Conservation (phyloP, 2,797 vertebrate species). For the Spea hammondii region DNA sequence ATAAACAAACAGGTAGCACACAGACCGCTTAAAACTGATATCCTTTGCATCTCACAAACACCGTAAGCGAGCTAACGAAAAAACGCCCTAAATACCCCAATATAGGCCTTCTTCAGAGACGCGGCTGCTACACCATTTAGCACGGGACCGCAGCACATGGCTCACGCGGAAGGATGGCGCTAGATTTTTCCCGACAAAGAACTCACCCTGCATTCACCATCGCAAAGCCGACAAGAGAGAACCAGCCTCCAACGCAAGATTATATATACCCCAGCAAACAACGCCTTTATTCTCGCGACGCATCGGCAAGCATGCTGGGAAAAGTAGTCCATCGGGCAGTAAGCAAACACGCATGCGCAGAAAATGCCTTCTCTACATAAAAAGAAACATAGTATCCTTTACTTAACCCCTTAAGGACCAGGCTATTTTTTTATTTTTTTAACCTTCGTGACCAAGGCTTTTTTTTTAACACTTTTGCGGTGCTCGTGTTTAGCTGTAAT, state of each 20-base stretch:
- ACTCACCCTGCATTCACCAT: not conserved
- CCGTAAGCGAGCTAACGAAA: too few species aligned
- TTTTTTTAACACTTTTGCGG: too few species aligned
- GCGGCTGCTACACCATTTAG: not conserved
- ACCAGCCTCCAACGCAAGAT: accelerated
- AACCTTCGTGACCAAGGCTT: too few species aligned
- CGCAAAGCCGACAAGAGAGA: not conserved
- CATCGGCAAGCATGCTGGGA: slow-evolving; percentile 1
- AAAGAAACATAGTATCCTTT: too few species aligned
- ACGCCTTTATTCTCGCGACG: slow-evolving; percentile 1
- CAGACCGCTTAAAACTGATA: too few species aligned
- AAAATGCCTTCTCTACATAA: too few species aligned
- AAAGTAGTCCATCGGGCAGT: not conserved
- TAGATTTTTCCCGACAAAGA: not conserved
- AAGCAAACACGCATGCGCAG: not conserved
- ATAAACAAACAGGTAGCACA: too few species aligned
- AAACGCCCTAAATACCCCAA: too few species aligned
- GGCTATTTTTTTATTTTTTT: too few species aligned
- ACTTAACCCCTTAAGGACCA: too few species aligned
- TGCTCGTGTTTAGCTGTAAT: too few species aligned
- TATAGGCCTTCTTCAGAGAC: not conserved
- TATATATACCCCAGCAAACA: slow-evolving; percentile 1
- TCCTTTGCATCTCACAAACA: too few species aligned
- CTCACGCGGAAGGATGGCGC: not conserved
- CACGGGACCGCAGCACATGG: not conserved